Percentiles rank a stretch among this genome's conserved stretches.
Conservation (phyloP, 1,140 invertebrate genomes). For the Cotesia glomerata region DNA sequence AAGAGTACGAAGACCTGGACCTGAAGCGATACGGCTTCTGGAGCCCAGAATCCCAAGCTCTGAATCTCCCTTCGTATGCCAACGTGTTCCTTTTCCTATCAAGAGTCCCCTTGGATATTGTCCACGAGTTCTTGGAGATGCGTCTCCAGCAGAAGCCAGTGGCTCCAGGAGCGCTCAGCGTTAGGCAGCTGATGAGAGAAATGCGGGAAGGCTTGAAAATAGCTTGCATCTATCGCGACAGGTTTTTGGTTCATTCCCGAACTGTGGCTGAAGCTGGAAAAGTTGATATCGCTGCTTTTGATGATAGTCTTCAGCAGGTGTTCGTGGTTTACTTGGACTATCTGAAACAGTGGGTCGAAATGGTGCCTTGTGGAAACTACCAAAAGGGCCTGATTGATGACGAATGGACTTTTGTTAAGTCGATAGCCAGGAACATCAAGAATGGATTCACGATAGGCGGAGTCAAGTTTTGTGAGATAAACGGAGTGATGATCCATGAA, state of each 20-base stretch:
- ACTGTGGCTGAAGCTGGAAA: slow-evolving; percentile 66
- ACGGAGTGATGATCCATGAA: slow-evolving; percentile 50
- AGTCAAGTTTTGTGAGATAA: slow-evolving; percentile 69
- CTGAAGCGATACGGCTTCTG: slow-evolving; percentile 75
- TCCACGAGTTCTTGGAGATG: slow-evolving; percentile 86
- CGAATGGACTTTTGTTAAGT: slow-evolving; percentile 79
- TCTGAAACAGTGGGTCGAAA: slow-evolving; percentile 74
- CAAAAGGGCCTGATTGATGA: slow-evolving; percentile 81
- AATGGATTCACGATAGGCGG: slow-evolving; percentile 72
- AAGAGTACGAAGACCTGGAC: slow-evolving; percentile 65
- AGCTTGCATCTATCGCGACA: slow-evolving; percentile 77
- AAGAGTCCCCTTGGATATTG: slow-evolving; percentile 81
- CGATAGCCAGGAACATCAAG: slow-evolving; percentile 73
- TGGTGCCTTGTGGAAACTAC: slow-evolving; percentile 72
- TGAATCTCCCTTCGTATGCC: slow-evolving; percentile 84
- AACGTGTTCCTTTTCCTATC: slow-evolving; percentile 84
- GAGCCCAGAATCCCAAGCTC: slow-evolving; percentile 74
- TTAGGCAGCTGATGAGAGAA: slow-evolving; percentile 87
- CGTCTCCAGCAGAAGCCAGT: slow-evolving; percentile 82
- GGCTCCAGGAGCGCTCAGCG: slow-evolving; percentile 83
- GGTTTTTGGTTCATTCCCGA: slow-evolving; percentile 74
- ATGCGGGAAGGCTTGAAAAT: slow-evolving; percentile 84
- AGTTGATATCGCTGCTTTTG: slow-evolving; percentile 70
- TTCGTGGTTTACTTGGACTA: slow-evolving; percentile 79
- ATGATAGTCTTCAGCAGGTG: slow-evolving; percentile 77